A percentile compares a stretch with the other conserved stretches of the same genome.
phyloP scores from a whole-genome alignment of 2,113 vertebrate species.

The Gopherus evgoodei region DNA sequence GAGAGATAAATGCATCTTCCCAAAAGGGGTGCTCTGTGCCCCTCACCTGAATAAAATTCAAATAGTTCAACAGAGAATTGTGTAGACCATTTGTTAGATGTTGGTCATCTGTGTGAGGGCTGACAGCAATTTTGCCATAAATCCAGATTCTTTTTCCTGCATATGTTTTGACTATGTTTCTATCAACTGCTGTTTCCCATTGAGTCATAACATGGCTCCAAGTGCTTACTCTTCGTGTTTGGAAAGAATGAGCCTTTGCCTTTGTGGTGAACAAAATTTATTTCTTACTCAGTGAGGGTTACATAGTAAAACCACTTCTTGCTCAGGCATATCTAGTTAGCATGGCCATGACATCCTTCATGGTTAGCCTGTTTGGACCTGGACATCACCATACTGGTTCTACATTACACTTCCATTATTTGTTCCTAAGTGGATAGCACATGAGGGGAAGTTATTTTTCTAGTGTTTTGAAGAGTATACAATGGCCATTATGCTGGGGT shows the following conservation, averaged over 20 bases:
- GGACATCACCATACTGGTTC: neutral
- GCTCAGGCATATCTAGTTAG: too few species aligned
- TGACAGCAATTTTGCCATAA: neutral
- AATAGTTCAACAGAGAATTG: neutral
- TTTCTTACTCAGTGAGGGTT: neutral
- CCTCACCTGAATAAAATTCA: neutral
- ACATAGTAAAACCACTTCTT: too few species aligned
- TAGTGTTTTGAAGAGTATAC: neutral
- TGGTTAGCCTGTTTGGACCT: neutral
- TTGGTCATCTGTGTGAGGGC: neutral
- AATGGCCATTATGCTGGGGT: neutral
- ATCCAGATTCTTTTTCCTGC: neutral
- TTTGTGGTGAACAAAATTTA: neutral
- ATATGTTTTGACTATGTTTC: neutral
- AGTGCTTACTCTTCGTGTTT: neutral
- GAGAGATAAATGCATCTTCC: neutral
- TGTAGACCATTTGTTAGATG: neutral
- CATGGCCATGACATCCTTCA: neutral
- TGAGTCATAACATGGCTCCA: neutral
- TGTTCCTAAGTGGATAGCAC: neutral
- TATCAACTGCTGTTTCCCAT: neutral
- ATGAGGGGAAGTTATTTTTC: neutral
- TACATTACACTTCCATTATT: neutral
- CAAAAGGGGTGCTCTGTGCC: neutral
- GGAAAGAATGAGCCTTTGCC: neutral